Base-by-base conservation (phyloP, 2,797 vertebrate genomes). In the Neosilurus mollespiculum region DNA sequence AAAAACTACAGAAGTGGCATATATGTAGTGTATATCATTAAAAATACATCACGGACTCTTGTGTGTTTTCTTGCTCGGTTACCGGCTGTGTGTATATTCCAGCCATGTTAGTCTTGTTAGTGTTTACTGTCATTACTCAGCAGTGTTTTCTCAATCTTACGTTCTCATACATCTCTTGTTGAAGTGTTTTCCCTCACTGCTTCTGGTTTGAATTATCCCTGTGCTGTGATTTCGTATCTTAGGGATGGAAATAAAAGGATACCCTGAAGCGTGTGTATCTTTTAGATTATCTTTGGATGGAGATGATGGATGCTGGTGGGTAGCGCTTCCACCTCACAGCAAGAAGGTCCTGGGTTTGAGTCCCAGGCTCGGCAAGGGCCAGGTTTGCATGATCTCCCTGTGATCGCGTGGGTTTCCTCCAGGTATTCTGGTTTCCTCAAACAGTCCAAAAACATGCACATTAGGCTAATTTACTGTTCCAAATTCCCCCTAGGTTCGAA, bases 61-160 rank as follows among this genome's bases (percentile, higher is more conserved):
- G 9, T 75, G 14, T 72, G 51, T 54, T 53, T 53, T 30, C 24
- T 30, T 20, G 15, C 26, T 56, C 26, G 9, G 49, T 53, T 24
- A 24, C 43, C 12, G 49, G 69, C 18, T 53, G 49, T 53, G 15
- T 58, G 56, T 56, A 56, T 18, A 71, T 71, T 43, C 43, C 20
- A 12, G 43, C 4, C 49, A 11, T 56, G 24, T 30, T 56, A 64
- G 24, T 58, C 15, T 78, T 78, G n/a, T 78, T 78, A 49, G 37
- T 64, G 59, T 78, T 78, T 78, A 51, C 61, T 65, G 7, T 75
- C 54, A 75, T 7, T 75, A 20, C 16, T 20, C 7, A 61, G 54
- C 54, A 30, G 30, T 61, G 56, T 77, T 77, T 77, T 58, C 75
- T 77, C 30, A 14, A 43, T 24, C 56, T 58, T 77, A 14, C 6